Evolutionary conservation across 2,797 vertebrate genomes (phyloP).

Genomic region (Chanos chanos): DNA sequence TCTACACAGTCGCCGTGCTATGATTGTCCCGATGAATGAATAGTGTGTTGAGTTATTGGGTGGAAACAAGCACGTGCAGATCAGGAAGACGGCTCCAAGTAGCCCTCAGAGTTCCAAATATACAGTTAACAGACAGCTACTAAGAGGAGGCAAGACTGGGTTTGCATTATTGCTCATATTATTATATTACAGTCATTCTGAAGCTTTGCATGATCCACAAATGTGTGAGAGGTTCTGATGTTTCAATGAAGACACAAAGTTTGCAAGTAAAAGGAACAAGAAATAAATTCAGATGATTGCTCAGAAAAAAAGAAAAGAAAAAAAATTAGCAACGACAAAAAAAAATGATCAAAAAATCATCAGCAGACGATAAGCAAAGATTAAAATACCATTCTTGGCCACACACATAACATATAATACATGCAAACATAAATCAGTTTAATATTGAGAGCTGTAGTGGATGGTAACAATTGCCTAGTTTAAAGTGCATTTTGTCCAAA

Average conservation of each 20-base stretch:
- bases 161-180: slow-evolving; percentile 26
- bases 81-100: slow-evolving; percentile 31
- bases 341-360: background rate
- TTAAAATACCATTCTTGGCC: slow-evolving; percentile 8
- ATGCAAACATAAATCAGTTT: slow-evolving; percentile 18
- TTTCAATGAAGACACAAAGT: too few relatives aligned
- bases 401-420: slow-evolving; percentile 46
- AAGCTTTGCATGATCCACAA: too few relatives aligned
- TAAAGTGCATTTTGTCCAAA: slow-evolving; percentile 71
- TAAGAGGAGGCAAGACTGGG: background rate
- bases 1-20: background rate
- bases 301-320: slow-evolving; percentile 19
- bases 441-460: slow-evolving; percentile 53
- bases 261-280: too few relatives aligned
- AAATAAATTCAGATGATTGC: slow-evolving; percentile 17
- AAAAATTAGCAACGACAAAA: background rate
- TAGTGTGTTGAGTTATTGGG: background rate
- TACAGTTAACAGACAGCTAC: slow-evolving; percentile 15
- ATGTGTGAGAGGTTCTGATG: too few relatives aligned
- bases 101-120: slow-evolving; percentile 20
- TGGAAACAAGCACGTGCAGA: slow-evolving; percentile 25
- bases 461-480: slow-evolving; percentile 40
- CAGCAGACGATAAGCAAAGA: slow-evolving; percentile 25
- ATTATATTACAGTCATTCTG: slow-evolving; percentile 10
- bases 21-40: slow-evolving; percentile 21